Evolutionary conservation across 2,888 invertebrate genomes (phyloP), one percentile per base, ranked within the genome.

Genomic region (Scaptomyza flava): DNA sequence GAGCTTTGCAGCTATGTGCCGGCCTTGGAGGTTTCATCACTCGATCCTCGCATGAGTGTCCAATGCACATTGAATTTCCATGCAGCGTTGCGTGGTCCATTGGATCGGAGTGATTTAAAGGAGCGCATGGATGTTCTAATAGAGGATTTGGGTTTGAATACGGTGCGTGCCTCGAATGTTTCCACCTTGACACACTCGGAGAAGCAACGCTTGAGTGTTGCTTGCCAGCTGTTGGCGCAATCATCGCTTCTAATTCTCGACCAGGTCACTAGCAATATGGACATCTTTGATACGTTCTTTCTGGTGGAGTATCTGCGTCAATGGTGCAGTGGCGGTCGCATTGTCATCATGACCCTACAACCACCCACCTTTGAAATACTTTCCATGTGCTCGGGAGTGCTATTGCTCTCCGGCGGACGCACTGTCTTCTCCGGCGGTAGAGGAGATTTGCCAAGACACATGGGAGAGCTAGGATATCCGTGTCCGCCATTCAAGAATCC

Each of bases 401-500:
- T 97, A 38, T 92, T 98, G 71, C 94, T 98, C 72, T 98, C 98
- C 12, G 97, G 97, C 12, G 98, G 98, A 38, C 94, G 98, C 78
- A 95, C 98, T 11, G 96, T 98, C 94, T 98, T 96, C 91, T 97
- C 96, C 86, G 98, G 98, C 38, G 95, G 95, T 83, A 94, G 98
- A 85, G 94, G 96, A 84, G 97, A 98, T 91, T 96, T 98, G 96
- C 94, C 98, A 91, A 96, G 97, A 89, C 98, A 98, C 93, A 98
- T 98, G 93, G 96, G 96, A 57, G 95, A 95, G 53, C 93, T 94
- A 74, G 98, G 98, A 89, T 98, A 98, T 93, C 98, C 98, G 2
- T 98, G 98, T 91, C 98, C 98, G 12, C 96, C 98, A 0, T 98
- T 96, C 91, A 98, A 98, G 92, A 98, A 98, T 91, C 98, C 98